These are phyloP conservation scores for Pipra filicauda DNA, from an alignment of 2,113 vertebrate genomes.

Conservation along the genomic window DNA sequence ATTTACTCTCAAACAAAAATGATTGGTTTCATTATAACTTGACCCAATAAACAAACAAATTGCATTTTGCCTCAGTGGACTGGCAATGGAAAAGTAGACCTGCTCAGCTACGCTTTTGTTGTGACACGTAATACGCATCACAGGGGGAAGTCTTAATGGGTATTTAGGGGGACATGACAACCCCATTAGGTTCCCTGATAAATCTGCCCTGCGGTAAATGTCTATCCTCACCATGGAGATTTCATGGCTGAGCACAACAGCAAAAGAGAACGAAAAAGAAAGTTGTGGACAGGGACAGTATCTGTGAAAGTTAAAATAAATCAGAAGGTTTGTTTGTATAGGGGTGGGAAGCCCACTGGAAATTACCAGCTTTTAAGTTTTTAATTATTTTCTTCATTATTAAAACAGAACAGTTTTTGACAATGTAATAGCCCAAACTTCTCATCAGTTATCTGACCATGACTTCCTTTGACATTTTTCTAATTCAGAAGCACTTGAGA, in stretches of 20 bases:
- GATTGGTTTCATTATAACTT: not conserved
- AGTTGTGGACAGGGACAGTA: not conserved
- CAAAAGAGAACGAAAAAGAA: not conserved
- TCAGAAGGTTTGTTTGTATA: not conserved
- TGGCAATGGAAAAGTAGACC: not conserved
- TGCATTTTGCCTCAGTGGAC: not conserved
- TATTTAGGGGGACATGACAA: slow-evolving; percentile 43
- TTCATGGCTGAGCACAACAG: not conserved
- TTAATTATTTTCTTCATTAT: not conserved
- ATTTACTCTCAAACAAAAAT: not conserved
- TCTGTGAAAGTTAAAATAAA: not conserved
- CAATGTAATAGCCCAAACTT: not conserved
- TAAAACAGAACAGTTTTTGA: not conserved
- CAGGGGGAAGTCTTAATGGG: slow-evolving; percentile 19
- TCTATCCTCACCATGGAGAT: not conserved
- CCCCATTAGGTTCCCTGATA: slow-evolving; percentile 24
- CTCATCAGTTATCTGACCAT: not conserved
- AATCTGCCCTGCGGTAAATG: slow-evolving; percentile 17
- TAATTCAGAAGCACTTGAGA: not conserved
- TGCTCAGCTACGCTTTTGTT: not conserved
- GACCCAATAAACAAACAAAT: not conserved
- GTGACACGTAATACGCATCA: not conserved
- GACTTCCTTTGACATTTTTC: not conserved
- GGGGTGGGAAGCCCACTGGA: not conserved
- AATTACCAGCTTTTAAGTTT: not conserved